Evolutionary conservation across 2,888 invertebrate species (phyloP), one percentile per base, ranked within the genome.

Genomic region (Apocheima hispidaria): DNA sequence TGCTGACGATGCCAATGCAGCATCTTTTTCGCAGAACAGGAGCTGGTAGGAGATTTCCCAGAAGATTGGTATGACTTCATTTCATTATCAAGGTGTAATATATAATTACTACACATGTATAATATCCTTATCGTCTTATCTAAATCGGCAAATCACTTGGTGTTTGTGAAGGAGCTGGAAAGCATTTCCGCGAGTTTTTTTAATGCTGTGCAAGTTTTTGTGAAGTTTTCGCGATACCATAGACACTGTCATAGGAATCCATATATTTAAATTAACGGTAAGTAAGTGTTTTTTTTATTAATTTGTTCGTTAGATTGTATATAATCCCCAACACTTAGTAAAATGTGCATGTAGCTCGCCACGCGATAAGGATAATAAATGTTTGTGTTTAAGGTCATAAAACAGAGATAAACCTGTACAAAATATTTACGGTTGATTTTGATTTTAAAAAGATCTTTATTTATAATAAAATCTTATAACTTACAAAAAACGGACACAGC

Each of bases 91-190:
- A 60, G 2, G 14, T 26, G 16, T 35, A 28, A 10, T 16, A 18
- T 16, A 53, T 36, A 60, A 54, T 60, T 60, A 54, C 18, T 43
- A 54, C 49, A 48, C 14, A 60, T 50, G 43, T 54, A 50, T 33
- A 7, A 36, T 10, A 0, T 14, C 12, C 48, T 61, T 61, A 61
- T 56, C 61, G 18, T 43, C 41, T 41, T 54, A 60, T 60, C 60
- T 16, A 44, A 43, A 43, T 26, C 30, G 40, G n/a, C 33, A 28
- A 40, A 51, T 49, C 41, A 53, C 20, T 52, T 35, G 41, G 12
- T 33, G n/a, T 38, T 55, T 16, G 38, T 30, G 52, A 48, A 12
- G 14, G 18, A 20, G 41, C 44, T 14, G 23, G 14, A 20, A 20
- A 20, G 18, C 40, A 53, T 21, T 51, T 40, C 40, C 51, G 23